Evolutionary conservation across 2,113 vertebrate species (phyloP).

Genomic region (Ctenomys sociabilis): DNA sequence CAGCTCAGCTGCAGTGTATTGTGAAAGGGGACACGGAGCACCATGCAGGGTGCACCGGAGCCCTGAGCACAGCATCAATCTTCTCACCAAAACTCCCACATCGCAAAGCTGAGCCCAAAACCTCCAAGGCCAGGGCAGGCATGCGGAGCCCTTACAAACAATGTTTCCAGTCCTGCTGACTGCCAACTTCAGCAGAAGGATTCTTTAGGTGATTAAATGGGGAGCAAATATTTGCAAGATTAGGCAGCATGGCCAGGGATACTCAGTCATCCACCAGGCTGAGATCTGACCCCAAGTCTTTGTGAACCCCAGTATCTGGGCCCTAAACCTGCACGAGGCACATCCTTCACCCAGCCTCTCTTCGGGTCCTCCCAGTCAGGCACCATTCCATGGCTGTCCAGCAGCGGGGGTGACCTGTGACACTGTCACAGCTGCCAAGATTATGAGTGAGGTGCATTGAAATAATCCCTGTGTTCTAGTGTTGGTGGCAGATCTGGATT

Average conservation of each 20-base stretch:
- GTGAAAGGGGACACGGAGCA: too few relatives aligned
- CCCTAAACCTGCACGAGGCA: accelerated
- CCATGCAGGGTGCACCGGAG: accelerated
- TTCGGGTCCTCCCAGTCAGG: background rate
- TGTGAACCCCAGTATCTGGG: background rate
- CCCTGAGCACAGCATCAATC: background rate
- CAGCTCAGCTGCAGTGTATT: background rate
- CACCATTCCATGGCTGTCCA: background rate
- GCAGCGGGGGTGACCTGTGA: background rate
- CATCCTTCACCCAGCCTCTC: accelerated
- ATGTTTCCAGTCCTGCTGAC: too few relatives aligned
- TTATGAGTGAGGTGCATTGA: background rate
- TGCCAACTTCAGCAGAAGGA: background rate
- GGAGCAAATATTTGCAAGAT: background rate
- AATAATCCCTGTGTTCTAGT: background rate
- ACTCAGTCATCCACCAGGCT: background rate
- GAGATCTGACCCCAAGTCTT: background rate
- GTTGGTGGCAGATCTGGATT: background rate
- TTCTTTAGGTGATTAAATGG: background rate
- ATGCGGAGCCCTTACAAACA: background rate
- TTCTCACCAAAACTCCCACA: background rate
- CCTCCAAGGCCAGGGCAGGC: background rate
- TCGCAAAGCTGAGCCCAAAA: background rate
- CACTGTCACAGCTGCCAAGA: background rate
- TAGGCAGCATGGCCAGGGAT: background rate